Percentiles rank a stretch among this genome's conserved stretches.
phyloP scores from a whole-genome alignment of 2,113 vertebrate genomes.

The Bubalus kerabau region DNA sequence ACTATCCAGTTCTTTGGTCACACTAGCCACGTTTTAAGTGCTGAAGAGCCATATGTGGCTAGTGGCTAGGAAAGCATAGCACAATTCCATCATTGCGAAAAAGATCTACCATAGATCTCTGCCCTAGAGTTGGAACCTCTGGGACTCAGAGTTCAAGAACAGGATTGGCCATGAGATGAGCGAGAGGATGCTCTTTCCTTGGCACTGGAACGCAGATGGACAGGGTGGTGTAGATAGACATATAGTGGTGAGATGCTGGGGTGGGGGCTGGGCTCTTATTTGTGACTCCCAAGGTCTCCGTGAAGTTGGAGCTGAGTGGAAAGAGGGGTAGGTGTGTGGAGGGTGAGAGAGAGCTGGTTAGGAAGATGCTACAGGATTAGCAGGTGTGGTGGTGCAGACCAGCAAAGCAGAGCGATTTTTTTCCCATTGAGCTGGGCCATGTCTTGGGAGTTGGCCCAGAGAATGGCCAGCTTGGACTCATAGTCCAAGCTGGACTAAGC shows the following conservation, averaged over 20 bases:
- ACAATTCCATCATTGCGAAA: background rate
- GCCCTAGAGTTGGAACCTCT: background rate
- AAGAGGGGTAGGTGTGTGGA: background rate
- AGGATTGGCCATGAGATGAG: background rate
- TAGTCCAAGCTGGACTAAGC: background rate
- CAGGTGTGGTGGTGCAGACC: background rate
- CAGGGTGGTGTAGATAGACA: background rate
- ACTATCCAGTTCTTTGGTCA: background rate
- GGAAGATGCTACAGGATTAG: background rate
- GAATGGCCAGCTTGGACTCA: background rate
- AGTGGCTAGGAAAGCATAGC: background rate
- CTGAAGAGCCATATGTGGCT: background rate
- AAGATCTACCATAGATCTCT: background rate
- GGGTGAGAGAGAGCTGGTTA: background rate
- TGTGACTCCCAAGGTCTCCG: background rate
- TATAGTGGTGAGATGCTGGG: background rate
- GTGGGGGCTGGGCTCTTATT: background rate
- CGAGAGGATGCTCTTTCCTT: background rate
- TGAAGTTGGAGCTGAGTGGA: background rate
- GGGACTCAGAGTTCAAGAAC: background rate
- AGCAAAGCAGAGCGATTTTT: background rate
- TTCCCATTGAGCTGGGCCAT: background rate
- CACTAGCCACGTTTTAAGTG: background rate
- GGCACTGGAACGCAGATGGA: background rate
- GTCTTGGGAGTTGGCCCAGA: background rate